Evolutionary conservation across 2,888 invertebrate species (phyloP).

Genomic region (Drosophila phalerata): DNA sequence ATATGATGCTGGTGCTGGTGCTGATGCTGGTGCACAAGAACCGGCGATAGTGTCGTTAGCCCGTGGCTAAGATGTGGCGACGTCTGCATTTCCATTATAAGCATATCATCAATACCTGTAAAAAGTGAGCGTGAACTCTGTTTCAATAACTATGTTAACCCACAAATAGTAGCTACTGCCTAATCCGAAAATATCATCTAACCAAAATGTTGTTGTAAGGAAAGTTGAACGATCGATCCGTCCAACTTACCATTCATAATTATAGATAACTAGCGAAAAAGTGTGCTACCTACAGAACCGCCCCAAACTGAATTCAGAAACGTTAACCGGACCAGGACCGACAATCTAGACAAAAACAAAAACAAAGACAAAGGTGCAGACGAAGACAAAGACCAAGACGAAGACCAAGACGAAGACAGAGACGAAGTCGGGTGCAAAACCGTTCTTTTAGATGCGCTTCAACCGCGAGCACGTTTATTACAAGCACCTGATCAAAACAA

Average conservation of each 20-base stretch:
- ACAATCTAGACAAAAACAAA: not conserved
- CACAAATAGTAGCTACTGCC: conserved; percentile 1
- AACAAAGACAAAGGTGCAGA: too few relatives aligned
- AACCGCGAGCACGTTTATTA: conserved; percentile 35
- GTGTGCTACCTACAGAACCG: conserved; percentile 17
- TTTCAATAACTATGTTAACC: conserved; percentile 9
- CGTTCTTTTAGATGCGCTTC: conserved; percentile 1
- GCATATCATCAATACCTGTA: conserved; percentile 76
- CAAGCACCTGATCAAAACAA: conserved; percentile 33
- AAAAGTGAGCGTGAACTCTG: conserved; percentile 14
- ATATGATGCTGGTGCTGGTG: conserved; percentile 43
- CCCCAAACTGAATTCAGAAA: conserved; percentile 1
- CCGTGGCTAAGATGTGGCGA: conserved; percentile 82
- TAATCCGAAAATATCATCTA: not conserved
- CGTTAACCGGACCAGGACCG: not conserved
- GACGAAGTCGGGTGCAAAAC: not conserved
- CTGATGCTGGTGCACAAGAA: conserved; percentile 46
- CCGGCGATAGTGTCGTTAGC: conserved; percentile 76
- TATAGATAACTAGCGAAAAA: conserved; percentile 43
- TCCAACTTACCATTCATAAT: conserved; percentile 38
- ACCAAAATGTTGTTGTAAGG: not conserved
- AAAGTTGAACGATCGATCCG: conserved; percentile 1
- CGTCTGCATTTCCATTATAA: conserved; percentile 84
- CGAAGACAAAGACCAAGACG: not conserved
- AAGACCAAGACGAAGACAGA: not conserved